Conservation (phyloP, 2,888 invertebrate genomes). For the Pyrgus malvae region DNA sequence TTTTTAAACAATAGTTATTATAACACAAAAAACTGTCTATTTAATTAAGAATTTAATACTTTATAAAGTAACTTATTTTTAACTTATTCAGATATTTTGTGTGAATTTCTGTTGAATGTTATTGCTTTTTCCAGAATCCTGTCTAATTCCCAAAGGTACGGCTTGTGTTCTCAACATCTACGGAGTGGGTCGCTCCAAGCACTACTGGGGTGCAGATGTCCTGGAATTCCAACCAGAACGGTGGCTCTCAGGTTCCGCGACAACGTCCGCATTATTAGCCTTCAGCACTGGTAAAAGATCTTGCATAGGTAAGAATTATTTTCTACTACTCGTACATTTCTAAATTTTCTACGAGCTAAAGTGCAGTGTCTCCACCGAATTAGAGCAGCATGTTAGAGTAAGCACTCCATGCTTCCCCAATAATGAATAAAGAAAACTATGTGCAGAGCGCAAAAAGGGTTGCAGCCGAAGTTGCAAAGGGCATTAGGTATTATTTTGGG, state of each 20-base stretch:
- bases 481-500: too few species aligned
- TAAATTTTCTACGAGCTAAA: background rate
- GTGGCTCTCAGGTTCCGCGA: conserved; percentile 45
- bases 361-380: background rate
- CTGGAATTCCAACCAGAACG: conserved; percentile 53
- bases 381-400: background rate
- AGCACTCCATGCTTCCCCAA: too few species aligned
- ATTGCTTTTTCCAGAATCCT: conserved; percentile 47
- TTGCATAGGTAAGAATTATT: conserved; percentile 48
- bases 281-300: conserved; percentile 56
- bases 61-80: too few species aligned
- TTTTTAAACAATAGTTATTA: too few species aligned
- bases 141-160: conserved; percentile 50
- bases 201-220: conserved; percentile 55
- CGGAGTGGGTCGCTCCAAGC: conserved; percentile 54
- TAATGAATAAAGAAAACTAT: too few species aligned
- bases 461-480: too few species aligned
- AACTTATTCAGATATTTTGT: too few species aligned
- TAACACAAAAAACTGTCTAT: too few species aligned
- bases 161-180: conserved; percentile 46
- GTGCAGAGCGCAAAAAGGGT: too few species aligned
- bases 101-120: too few species aligned
- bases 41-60: background rate
- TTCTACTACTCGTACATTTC: background rate
- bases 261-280: conserved; percentile 42